phyloP scores from a whole-genome alignment of 2,797 vertebrate species.

The Triplophysa yarkandensis region DNA sequence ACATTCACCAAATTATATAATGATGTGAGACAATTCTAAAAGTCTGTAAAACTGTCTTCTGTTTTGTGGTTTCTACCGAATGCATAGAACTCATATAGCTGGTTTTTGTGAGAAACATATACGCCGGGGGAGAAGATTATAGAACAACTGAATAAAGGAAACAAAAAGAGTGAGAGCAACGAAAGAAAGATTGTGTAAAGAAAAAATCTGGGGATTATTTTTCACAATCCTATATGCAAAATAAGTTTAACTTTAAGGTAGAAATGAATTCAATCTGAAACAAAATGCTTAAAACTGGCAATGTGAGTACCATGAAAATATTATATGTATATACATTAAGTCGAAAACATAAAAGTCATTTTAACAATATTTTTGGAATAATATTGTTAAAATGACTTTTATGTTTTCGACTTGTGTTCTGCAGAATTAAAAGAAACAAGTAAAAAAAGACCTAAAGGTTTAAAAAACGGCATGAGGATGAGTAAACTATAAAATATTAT shows the following conservation, averaged over 20 bases:
- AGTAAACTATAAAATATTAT: too few relatives aligned
- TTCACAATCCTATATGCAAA: not conserved
- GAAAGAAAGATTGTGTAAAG: constrained; percentile 39
- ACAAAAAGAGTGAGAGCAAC: constrained; percentile 16
- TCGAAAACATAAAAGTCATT: too few relatives aligned
- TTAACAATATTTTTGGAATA: too few relatives aligned
- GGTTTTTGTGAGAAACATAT: constrained; percentile 49
- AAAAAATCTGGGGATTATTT: constrained; percentile 6
- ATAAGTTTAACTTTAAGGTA: not conserved
- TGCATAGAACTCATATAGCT: constrained; percentile 1
- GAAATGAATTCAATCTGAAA: not conserved
- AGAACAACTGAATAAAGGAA: not conserved
- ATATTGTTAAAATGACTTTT: too few relatives aligned
- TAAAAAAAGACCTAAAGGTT: too few relatives aligned
- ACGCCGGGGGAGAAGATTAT: constrained; percentile 49
- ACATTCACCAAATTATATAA: not conserved
- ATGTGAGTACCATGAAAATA: not conserved
- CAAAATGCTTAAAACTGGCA: not conserved
- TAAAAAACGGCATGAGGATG: too few relatives aligned
- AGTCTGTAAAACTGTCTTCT: not conserved
- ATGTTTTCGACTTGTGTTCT: too few relatives aligned
- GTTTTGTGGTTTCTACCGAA: constrained; percentile 17
- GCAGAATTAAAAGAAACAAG: too few relatives aligned
- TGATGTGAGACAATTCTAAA: not conserved
- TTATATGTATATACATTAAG: not conserved